Percentiles rank a stretch among this genome's conserved stretches.
Conservation (phyloP, 2,797 vertebrate genomes). For the Mormyrops boulengeri region DNA sequence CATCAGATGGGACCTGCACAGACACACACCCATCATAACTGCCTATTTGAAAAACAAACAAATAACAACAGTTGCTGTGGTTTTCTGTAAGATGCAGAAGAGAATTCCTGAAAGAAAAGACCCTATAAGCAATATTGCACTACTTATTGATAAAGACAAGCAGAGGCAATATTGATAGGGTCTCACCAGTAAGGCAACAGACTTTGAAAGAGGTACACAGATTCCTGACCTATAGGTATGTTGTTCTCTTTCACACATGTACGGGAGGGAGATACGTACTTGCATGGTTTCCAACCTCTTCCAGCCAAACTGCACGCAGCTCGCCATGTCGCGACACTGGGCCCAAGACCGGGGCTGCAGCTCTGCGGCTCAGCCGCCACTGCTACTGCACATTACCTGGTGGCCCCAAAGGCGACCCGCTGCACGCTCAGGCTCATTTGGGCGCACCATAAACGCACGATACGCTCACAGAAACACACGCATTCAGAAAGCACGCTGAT, state of each 20-base stretch:
- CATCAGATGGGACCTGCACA: not conserved
- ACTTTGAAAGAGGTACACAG: not conserved
- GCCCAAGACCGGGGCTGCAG: not conserved
- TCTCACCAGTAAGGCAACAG: conserved; percentile 67
- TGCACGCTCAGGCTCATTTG: not conserved
- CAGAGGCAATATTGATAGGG: conserved; percentile 96
- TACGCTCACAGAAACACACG: not conserved
- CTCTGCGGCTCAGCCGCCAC: not conserved
- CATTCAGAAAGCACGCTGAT: not conserved
- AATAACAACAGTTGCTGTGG: not conserved
- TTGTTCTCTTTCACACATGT: no score
- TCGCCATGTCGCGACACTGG: not conserved
- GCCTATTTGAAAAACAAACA: not conserved
- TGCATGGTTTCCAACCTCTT: not conserved
- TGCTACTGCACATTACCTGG: not conserved
- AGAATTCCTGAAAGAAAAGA: conserved; percentile 75
- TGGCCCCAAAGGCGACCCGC: not conserved
- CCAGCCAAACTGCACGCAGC: not conserved
- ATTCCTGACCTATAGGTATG: not conserved
- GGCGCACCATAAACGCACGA: not conserved
- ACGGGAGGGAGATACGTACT: not conserved
- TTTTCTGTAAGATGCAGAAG: conserved; percentile 16
- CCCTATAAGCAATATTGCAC: conserved; percentile 98
- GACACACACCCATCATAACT: not conserved
- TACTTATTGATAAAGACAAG: conserved; percentile 77